phyloP scores from a whole-genome alignment of 2,113 vertebrate genomes.

The Cryptotis parvus region DNA sequence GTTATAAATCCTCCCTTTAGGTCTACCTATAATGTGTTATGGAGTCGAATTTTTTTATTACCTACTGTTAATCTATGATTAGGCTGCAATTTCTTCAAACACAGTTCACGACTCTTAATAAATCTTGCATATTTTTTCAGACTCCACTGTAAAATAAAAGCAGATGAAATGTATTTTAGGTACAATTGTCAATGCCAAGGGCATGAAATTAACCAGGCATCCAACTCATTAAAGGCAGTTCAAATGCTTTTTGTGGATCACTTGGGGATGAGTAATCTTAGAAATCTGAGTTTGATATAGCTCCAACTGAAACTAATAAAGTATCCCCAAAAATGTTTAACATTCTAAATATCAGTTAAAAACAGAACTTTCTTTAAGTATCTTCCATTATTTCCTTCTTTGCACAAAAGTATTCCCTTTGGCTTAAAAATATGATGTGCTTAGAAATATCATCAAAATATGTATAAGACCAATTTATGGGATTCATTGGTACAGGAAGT shows the following conservation, averaged over 20 bases:
- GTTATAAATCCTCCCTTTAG: neutral
- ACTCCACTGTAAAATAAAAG: slow-evolving; percentile 63
- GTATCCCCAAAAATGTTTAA: neutral
- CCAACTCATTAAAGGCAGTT: neutral
- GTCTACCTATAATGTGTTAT: neutral
- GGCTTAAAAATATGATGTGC: neutral
- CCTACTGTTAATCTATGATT: slow-evolving; percentile 42
- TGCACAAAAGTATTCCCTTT: neutral
- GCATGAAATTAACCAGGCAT: slow-evolving; percentile 51
- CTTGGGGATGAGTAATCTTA: slow-evolving; percentile 17
- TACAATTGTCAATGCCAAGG: slow-evolving; percentile 25
- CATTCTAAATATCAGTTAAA: slow-evolving; percentile 58
- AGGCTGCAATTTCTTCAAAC: slow-evolving; percentile 64
- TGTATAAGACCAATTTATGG: slow-evolving; percentile 5
- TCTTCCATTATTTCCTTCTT: slow-evolving; percentile 31
- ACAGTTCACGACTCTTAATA: slow-evolving; percentile 57
- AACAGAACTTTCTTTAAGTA: slow-evolving; percentile 27
- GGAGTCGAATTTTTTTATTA: slow-evolving; percentile 52
- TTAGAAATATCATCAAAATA: slow-evolving; percentile 37
- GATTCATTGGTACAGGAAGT: neutral
- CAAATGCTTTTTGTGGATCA: neutral
- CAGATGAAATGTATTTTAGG: slow-evolving; percentile 58
- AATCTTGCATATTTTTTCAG: slow-evolving; percentile 26
- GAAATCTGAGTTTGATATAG: slow-evolving; percentile 54
- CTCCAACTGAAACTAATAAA: slow-evolving; percentile 35